phyloP scores from a whole-genome alignment of 2,888 invertebrate genomes.

The Lomographa bimaculata region DNA sequence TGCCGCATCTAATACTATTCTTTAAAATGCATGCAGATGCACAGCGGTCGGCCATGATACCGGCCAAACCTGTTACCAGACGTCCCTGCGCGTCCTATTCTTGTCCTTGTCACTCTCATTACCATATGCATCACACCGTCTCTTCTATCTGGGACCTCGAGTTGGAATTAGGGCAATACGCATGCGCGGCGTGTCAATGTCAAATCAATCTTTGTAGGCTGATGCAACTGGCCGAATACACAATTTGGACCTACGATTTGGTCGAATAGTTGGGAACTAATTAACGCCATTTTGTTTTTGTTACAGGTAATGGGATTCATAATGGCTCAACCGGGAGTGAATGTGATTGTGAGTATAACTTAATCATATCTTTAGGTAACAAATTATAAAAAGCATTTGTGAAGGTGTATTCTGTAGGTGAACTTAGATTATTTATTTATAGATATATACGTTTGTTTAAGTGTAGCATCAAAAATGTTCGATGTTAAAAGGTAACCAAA shows the following conservation, averaged over 20 bases:
- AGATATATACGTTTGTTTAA: not conserved
- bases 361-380: too few relatives aligned
- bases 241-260: slow-evolving; percentile 43
- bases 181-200: slow-evolving; percentile 81
- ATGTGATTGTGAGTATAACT: slow-evolving; percentile 39
- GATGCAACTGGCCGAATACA: slow-evolving; percentile 64
- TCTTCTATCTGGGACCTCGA: slow-evolving; percentile 48
- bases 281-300: slow-evolving; percentile 45
- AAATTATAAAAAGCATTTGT: too few relatives aligned
- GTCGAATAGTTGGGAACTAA: slow-evolving; percentile 36
- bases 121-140: slow-evolving; percentile 45
- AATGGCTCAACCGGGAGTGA: slow-evolving; percentile 31
- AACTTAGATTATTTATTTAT: not conserved
- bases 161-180: slow-evolving; percentile 76
- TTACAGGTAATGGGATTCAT: slow-evolving; percentile 47
- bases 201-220: slow-evolving; percentile 81
- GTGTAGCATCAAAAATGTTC: too few relatives aligned
- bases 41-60: slow-evolving; percentile 72
- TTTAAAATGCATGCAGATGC: slow-evolving; percentile 72
- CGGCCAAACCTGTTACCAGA: slow-evolving; percentile 48
- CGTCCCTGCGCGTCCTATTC: slow-evolving; percentile 44
- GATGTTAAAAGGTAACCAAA: too few relatives aligned
- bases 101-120: slow-evolving; percentile 48
- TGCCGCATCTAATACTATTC: slow-evolving; percentile 45
- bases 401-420: slow-evolving; percentile 2